Conservation (phyloP, 2,797 vertebrate genomes). For the Semaprochilodus insignis region DNA sequence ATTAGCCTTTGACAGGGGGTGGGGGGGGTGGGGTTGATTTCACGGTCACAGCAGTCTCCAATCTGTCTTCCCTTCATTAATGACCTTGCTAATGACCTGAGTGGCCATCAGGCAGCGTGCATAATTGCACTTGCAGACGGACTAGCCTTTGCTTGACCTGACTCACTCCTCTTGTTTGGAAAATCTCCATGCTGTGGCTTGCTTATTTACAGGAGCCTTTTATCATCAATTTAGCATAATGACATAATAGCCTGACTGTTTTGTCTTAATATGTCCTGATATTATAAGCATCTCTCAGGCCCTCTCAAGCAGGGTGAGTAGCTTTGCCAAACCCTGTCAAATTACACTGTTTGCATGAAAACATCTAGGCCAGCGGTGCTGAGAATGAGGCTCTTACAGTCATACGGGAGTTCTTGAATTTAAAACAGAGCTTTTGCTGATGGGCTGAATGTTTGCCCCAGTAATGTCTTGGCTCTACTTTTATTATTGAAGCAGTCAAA, state of each 20-base stretch:
- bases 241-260: conserved; percentile 36
- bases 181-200: conserved; percentile 27
- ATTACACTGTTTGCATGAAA: conserved; percentile 3
- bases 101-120: conserved; percentile 65
- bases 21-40: conserved; percentile 30
- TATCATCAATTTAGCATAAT: conserved; percentile 26
- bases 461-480: background rate
- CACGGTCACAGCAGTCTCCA: conserved; percentile 48
- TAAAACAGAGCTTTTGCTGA: conserved; percentile 26
- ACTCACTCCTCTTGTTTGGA: conserved; percentile 21
- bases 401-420: conserved; percentile 12
- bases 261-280: background rate
- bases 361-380: conserved; percentile 30
- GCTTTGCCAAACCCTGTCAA: conserved; percentile 9
- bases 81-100: conserved; percentile 77
- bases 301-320: background rate
- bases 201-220: conserved; percentile 14
- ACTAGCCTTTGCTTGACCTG: conserved; percentile 74
- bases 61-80: conserved; percentile 62
- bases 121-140: conserved; percentile 76
- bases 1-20: background rate
- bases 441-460: background rate
- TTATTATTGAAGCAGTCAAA: background rate
- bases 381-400: background rate
- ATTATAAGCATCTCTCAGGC: background rate